Evolutionary conservation across 2,113 vertebrate genomes (phyloP).

Genomic region (Leucosticte australis): DNA sequence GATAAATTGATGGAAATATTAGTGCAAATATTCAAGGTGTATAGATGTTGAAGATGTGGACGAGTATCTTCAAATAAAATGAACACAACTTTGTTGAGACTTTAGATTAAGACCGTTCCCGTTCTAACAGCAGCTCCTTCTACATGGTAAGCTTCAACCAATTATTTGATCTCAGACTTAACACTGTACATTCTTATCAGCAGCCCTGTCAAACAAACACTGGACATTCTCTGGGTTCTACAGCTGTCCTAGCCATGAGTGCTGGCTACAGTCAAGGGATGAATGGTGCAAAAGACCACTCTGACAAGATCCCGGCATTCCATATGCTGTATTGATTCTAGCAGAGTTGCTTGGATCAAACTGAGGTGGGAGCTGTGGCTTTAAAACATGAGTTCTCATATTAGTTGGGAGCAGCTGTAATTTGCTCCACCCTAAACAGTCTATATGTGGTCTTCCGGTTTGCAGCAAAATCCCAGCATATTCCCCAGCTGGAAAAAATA

Average conservation of each 20-base stretch:
- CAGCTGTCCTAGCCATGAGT: neutral
- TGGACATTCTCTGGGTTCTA: neutral
- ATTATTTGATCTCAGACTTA: neutral
- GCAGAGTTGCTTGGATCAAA: neutral
- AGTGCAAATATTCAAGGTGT: neutral
- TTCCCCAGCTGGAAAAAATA: conserved; percentile 38
- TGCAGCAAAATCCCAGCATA: neutral
- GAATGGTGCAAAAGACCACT: neutral
- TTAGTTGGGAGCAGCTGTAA: neutral
- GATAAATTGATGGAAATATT: neutral
- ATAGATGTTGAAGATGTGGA: rapidly evolving
- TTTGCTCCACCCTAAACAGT: conserved; percentile 27
- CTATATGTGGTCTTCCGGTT: conserved; percentile 25
- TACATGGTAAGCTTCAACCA: neutral
- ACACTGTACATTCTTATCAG: neutral
- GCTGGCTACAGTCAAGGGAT: neutral
- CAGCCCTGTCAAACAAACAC: neutral
- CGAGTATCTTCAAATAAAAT: neutral
- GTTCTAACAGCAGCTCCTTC: neutral
- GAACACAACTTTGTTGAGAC: neutral
- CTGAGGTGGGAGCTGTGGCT: conserved; percentile 37
- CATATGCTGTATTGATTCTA: neutral
- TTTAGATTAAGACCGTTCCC: neutral
- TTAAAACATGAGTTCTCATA: conserved; percentile 38
- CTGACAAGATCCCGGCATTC: rapidly evolving